Percentiles rank a stretch among this genome's conserved stretches.
Conservation (phyloP, 2,797 vertebrate genomes). For the Nyctibius grandis region DNA sequence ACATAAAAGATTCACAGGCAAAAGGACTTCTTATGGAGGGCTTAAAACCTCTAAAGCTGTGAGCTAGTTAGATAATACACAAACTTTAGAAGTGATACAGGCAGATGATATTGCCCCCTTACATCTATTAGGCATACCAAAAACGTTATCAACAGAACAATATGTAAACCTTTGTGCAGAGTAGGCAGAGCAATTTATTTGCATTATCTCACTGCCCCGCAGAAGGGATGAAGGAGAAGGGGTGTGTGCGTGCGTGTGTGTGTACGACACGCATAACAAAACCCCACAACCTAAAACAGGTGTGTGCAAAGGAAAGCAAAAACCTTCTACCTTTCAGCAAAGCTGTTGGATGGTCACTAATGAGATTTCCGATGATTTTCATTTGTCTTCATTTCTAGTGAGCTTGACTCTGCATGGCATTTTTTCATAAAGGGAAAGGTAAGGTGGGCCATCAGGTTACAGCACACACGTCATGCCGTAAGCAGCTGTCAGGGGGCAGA, state of each 20-base stretch:
- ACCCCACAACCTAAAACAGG: background rate
- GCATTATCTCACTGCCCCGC: background rate
- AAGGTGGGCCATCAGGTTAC: slow-evolving; percentile 12
- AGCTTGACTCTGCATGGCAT: background rate
- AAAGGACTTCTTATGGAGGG: slow-evolving; percentile 35
- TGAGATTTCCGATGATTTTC: slow-evolving; percentile 41
- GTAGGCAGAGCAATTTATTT: background rate
- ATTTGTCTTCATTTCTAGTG: slow-evolving; percentile 44
- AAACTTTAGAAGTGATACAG: slow-evolving; percentile 30
- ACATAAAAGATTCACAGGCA: slow-evolving; percentile 58
- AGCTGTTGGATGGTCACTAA: slow-evolving; percentile 40
- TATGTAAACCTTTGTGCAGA: background rate
- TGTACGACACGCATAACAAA: background rate
- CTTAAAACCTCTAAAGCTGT: slow-evolving; percentile 50
- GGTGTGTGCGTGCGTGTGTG: no score
- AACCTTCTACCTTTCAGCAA: background rate
- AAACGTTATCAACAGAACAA: background rate
- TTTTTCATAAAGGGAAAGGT: background rate
- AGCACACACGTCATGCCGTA: accelerated
- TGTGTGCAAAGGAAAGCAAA: background rate
- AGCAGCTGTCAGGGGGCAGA: slow-evolving; percentile 36
- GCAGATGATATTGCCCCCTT: background rate
- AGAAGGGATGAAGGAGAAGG: background rate
- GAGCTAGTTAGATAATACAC: slow-evolving; percentile 33
- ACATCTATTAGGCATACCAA: background rate